Conservation (phyloP, 2,113 vertebrate species). For the Varanus komodoensis region DNA sequence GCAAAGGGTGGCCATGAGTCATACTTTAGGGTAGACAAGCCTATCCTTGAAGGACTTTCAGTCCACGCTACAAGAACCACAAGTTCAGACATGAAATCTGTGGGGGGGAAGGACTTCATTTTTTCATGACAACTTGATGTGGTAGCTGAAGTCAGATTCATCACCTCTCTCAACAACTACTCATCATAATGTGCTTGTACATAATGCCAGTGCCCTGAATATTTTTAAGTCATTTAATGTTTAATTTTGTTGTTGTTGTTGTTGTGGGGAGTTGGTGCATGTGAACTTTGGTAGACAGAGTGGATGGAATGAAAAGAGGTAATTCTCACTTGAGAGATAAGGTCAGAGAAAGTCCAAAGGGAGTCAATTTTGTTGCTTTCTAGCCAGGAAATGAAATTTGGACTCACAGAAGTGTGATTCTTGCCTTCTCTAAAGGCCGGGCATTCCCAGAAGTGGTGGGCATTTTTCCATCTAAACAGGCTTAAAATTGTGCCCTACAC, state of each 20-base stretch:
- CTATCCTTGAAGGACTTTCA: too few species aligned
- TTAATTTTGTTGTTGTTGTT: too few species aligned
- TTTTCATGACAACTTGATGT: background rate
- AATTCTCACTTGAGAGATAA: background rate
- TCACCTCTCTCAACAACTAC: background rate
- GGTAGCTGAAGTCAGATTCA: background rate
- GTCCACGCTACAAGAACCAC: too few species aligned
- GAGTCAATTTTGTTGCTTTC: background rate
- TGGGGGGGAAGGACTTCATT: background rate
- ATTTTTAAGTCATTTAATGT: background rate
- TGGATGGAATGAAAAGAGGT: background rate
- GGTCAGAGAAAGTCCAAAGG: background rate
- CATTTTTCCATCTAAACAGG: too few species aligned
- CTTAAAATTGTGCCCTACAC: too few species aligned
- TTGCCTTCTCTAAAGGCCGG: background rate
- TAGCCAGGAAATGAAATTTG: background rate
- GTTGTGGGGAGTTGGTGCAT: background rate
- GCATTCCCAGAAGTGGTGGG: too few species aligned
- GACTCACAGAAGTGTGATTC: background rate
- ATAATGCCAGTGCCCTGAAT: background rate
- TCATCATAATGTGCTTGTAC: background rate
- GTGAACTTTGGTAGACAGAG: background rate
- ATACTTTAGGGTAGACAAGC: too few species aligned
- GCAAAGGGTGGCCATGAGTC: too few species aligned
- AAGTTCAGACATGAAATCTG: too few species aligned